A percentile compares a stretch with the other conserved stretches of the same genome.
Evolutionary conservation across 1,140 invertebrate species (phyloP).

Genomic region (Teleogryllus occipitalis): DNA sequence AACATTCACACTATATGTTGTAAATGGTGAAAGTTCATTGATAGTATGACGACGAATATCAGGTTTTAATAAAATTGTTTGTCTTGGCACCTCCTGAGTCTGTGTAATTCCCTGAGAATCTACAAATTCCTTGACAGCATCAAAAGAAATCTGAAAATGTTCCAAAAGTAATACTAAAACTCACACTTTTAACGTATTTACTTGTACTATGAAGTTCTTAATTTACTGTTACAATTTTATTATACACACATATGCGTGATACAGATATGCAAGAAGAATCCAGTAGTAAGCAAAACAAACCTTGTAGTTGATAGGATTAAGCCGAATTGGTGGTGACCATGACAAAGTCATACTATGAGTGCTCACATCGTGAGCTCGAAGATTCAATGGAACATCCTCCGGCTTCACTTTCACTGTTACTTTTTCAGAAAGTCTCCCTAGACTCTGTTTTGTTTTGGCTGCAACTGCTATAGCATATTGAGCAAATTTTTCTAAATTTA

Average conservation of each 20-base stretch:
- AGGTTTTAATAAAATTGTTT: constrained; percentile 61
- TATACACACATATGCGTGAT: too few relatives aligned
- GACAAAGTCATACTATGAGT: constrained; percentile 84
- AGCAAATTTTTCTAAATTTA: constrained; percentile 81
- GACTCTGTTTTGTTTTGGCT: constrained; percentile 62
- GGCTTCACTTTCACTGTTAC: constrained; percentile 78
- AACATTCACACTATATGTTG: constrained; percentile 90
- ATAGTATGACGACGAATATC: constrained; percentile 62
- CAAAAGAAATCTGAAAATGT: constrained; percentile 65
- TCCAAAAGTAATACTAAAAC: background rate
- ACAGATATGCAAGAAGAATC: too few relatives aligned
- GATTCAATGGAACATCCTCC: constrained; percentile 80
- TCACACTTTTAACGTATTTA: background rate
- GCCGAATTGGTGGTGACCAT: constrained; percentile 85
- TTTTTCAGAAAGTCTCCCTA: constrained; percentile 65
- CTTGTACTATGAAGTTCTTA: too few relatives aligned
- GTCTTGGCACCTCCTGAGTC: constrained; percentile 67
- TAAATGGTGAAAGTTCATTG: constrained; percentile 84
- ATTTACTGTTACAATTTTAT: too few relatives aligned
- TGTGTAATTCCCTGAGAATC: constrained; percentile 89
- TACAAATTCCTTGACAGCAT: constrained; percentile 89
- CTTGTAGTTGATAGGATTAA: constrained; percentile 83
- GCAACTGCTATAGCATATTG: constrained; percentile 90
- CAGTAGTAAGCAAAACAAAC: constrained; percentile 27
- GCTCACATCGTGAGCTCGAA: constrained; percentile 77